These are phyloP conservation scores for Palythoa grandis DNA, from an alignment of 92 coral and sea anemone genomes.

Conservation along the genomic window DNA sequence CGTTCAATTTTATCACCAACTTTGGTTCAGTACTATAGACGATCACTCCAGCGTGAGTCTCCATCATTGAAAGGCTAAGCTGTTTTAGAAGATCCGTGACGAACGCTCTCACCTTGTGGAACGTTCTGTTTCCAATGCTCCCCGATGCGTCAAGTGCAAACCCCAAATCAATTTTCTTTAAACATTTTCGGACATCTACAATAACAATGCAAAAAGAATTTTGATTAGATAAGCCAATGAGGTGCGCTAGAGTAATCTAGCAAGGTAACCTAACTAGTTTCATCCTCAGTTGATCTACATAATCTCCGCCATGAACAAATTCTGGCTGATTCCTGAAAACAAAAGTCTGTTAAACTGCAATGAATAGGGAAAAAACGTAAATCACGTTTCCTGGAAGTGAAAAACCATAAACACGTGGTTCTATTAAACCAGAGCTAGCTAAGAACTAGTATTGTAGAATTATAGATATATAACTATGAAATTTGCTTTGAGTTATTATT, in stretches of 20 bases:
- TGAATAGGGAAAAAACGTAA: not conserved
- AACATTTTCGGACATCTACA: constrained; percentile 4
- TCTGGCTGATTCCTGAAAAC: too few relatives aligned
- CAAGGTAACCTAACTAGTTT: too few relatives aligned
- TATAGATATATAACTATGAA: too few relatives aligned
- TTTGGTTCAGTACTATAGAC: constrained; percentile 34
- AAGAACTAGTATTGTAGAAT: too few relatives aligned
- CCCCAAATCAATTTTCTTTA: constrained; percentile 34
- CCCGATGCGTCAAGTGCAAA: constrained; percentile 39
- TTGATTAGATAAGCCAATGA: not conserved
- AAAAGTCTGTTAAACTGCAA: too few relatives aligned
- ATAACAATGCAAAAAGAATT: not conserved
- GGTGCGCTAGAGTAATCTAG: not conserved
- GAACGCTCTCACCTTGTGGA: not conserved
- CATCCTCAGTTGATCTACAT: too few relatives aligned
- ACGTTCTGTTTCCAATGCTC: constrained; percentile 6
- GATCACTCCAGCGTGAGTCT: constrained; percentile 35
- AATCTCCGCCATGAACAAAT: too few relatives aligned
- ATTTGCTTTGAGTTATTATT: too few relatives aligned
- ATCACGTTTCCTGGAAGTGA: too few relatives aligned
- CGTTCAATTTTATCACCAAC: constrained; percentile 19
- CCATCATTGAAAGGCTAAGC: constrained; percentile 5
- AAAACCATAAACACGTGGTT: too few relatives aligned
- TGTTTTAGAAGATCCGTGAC: constrained; percentile 21
- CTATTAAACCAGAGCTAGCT: too few relatives aligned